Conservation (phyloP, 92 coral and sea anemone genomes). For the Scolanthus callimorphus region DNA sequence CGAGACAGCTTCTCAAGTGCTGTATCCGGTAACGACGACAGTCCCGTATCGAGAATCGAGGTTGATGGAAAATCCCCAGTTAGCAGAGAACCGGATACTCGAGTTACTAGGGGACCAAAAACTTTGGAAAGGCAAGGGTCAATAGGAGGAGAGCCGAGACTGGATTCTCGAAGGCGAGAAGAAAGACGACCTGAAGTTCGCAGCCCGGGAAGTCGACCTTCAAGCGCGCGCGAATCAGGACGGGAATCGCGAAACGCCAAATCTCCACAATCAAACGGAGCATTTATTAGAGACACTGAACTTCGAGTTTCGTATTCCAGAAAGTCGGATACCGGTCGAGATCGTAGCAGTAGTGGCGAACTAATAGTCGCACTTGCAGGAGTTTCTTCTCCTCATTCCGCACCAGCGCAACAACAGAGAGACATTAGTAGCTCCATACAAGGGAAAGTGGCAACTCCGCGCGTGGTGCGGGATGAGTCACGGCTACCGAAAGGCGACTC, state of each 20-base stretch:
- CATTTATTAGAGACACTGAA: neutral
- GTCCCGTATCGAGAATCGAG: constrained; percentile 3
- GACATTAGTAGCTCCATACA: neutral
- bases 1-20: constrained; percentile 41
- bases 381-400: neutral
- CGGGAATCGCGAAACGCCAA: neutral
- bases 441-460: neutral
- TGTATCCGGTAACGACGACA: constrained; percentile 20
- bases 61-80: constrained; percentile 7
- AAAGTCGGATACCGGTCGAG: neutral
- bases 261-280: neutral
- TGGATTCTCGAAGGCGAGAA: neutral
- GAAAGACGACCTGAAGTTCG: neutral
- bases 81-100: neutral
- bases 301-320: neutral
- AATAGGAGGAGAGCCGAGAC: neutral
- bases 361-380: neutral
- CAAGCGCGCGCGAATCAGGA: neutral
- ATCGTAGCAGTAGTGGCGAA: neutral
- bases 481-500: too few relatives aligned
- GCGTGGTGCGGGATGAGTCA: neutral
- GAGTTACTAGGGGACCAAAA: neutral
- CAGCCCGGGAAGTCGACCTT: neutral
- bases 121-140: neutral
- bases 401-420: too few relatives aligned